Conservation (phyloP, 2,113 vertebrate species). For the Neoarius graeffei region DNA sequence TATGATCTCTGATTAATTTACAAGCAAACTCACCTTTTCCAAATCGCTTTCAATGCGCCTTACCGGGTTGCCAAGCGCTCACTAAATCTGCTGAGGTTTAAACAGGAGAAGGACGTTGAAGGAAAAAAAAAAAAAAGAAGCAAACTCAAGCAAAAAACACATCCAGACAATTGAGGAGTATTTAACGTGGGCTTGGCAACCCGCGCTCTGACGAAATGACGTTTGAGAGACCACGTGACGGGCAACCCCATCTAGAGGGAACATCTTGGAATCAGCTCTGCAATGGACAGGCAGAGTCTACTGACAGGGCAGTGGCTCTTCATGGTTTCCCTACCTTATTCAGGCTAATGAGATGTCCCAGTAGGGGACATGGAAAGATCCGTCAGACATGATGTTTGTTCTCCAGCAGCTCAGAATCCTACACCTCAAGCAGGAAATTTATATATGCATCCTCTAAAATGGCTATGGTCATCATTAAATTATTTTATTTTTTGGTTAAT, state of each 20-base stretch:
- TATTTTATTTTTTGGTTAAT: not conserved
- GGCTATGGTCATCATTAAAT: not conserved
- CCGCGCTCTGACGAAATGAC: slow-evolving; percentile 49
- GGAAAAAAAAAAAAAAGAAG: not conserved
- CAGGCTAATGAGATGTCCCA: slow-evolving; percentile 25
- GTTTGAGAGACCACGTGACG: slow-evolving; percentile 46
- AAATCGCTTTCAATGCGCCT: slow-evolving; percentile 56
- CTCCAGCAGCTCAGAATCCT: slow-evolving; percentile 5
- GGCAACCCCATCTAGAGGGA: slow-evolving; percentile 48
- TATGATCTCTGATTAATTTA: slow-evolving; percentile 30
- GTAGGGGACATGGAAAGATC: not conserved
- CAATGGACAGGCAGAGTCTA: slow-evolving; percentile 3
- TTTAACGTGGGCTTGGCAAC: slow-evolving; percentile 41
- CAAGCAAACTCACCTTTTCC: slow-evolving; percentile 55
- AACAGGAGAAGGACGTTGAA: not conserved
- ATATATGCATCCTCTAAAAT: not conserved
- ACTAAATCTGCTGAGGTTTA: not conserved
- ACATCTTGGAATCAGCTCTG: slow-evolving; percentile 26
- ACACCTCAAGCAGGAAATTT: not conserved
- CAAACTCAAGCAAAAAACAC: not conserved
- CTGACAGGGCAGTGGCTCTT: not conserved
- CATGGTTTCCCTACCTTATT: slow-evolving; percentile 2
- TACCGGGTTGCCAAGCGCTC: slow-evolving; percentile 48
- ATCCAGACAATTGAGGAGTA: not conserved
- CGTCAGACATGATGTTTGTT: slow-evolving; percentile 21